Conservation (phyloP, 2,797 vertebrate genomes). For the Ataeniobius toweri region DNA sequence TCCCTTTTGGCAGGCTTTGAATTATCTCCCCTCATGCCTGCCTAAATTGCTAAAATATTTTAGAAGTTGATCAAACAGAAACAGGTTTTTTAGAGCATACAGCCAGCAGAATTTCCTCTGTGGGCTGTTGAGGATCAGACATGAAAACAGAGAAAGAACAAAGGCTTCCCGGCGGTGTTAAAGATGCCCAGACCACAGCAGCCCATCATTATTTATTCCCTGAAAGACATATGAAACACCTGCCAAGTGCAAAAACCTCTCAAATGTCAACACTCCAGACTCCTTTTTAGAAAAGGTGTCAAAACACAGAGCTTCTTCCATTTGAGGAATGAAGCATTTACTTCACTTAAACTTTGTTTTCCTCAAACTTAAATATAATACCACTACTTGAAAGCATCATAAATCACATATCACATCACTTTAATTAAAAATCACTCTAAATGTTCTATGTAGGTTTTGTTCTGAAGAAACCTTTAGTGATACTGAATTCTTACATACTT, state of each 20-base stretch:
- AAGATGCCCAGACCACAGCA: constrained; percentile 53
- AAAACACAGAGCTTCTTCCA: constrained; percentile 16
- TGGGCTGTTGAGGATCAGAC: constrained; percentile 65
- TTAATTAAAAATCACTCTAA: neutral
- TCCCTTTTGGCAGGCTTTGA: constrained; percentile 54
- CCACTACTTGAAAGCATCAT: constrained; percentile 3
- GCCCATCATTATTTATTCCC: constrained; percentile 57
- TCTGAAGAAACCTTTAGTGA: neutral
- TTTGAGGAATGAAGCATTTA: neutral
- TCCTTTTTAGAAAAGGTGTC: constrained; percentile 23
- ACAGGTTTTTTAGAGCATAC: constrained; percentile 27
- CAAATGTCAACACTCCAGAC: constrained; percentile 41
- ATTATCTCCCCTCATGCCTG: constrained; percentile 62
- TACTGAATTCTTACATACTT: neutral
- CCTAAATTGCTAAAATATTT: constrained; percentile 69
- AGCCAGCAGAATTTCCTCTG: constrained; percentile 52
- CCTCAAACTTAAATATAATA: constrained; percentile 1
- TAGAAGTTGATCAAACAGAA: constrained; percentile 70
- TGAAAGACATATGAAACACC: constrained; percentile 58
- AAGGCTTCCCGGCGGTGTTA: constrained; percentile 66
- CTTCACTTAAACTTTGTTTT: constrained; percentile 13
- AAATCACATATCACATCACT: neutral
- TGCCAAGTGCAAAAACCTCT: constrained; percentile 37
- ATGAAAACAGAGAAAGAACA: constrained; percentile 67
- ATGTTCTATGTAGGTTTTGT: neutral